A percentile compares a stretch with the other conserved stretches of the same genome.
These are phyloP conservation scores for Oryzias woworae DNA, from an alignment of 2,113 vertebrate genomes.

Conservation along the genomic window DNA sequence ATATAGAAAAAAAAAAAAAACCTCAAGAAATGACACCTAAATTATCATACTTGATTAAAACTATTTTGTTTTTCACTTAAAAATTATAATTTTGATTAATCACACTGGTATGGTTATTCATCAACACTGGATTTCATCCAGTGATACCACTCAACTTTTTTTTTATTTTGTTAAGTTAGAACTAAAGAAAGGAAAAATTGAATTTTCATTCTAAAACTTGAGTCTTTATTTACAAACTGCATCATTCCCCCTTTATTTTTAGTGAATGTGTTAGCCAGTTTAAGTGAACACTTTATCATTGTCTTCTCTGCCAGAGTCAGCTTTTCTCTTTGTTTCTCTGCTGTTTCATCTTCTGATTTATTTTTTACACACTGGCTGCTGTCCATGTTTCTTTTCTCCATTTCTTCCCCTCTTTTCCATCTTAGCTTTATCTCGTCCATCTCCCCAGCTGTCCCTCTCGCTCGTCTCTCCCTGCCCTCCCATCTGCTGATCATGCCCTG, in stretches of 20 bases:
- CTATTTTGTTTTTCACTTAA: no score
- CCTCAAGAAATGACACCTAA: no score
- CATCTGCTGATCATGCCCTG: slow-evolving; percentile 71
- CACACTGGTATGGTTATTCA: no score
- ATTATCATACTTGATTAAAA: no score
- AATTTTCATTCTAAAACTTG: background rate
- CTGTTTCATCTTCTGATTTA: slow-evolving; percentile 33
- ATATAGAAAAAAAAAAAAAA: no score
- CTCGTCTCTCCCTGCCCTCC: slow-evolving; percentile 60
- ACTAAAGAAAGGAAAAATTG: no score
- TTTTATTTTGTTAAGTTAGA: no score
- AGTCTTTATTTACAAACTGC: background rate
- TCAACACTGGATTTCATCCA: no score
- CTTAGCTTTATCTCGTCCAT: slow-evolving; percentile 61
- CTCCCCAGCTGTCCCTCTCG: slow-evolving; percentile 57
- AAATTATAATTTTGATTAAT: no score
- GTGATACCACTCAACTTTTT: no score
- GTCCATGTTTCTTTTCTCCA: slow-evolving; percentile 50
- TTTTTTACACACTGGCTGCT: slow-evolving; percentile 30
- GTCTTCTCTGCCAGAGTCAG: slow-evolving; percentile 37
- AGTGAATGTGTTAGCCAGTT: slow-evolving; percentile 30
- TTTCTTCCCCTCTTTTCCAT: slow-evolving; percentile 24
- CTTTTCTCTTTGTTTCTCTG: slow-evolving; percentile 36
- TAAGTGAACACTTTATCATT: slow-evolving; percentile 58
- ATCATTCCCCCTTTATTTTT: slow-evolving; percentile 30